These are phyloP conservation scores for Numida meleagris DNA, from an alignment of 2,113 vertebrate genomes.

Conservation along the genomic window DNA sequence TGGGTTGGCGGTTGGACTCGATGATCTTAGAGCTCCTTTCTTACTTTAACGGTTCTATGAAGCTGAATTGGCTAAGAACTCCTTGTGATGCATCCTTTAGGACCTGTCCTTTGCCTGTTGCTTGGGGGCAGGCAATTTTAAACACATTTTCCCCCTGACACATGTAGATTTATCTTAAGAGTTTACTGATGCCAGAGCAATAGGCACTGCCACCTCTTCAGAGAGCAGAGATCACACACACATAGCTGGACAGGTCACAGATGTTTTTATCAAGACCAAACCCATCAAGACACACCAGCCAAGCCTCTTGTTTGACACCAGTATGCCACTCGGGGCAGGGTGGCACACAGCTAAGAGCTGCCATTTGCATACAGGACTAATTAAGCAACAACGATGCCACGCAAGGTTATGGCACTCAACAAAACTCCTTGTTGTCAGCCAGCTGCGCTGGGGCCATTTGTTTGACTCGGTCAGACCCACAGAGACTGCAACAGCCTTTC, in stretches of 20 bases:
- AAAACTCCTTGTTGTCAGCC: not conserved
- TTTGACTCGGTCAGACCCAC: not conserved
- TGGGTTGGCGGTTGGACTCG: no score
- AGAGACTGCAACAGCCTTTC: not conserved
- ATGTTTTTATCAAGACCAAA: not conserved
- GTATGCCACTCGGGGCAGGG: not conserved
- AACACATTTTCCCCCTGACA: not conserved
- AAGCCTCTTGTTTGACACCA: rapidly evolving
- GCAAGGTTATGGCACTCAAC: not conserved
- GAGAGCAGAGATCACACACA: not conserved
- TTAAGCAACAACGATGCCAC: rapidly evolving
- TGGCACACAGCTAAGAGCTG: not conserved
- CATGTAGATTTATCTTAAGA: not conserved
- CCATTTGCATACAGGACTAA: not conserved
- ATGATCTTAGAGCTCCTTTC: no score
- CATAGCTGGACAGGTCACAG: no score
- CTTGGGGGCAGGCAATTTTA: not conserved
- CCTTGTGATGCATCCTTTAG: not conserved
- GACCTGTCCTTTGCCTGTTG: not conserved
- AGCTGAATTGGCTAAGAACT: not conserved
- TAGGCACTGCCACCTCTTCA: not conserved
- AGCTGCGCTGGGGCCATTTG: not conserved
- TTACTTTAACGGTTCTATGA: no score
- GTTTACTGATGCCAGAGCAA: not conserved
- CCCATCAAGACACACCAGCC: not conserved